Percentiles rank a stretch among this genome's conserved stretches.
Conservation (phyloP, 2,113 vertebrate genomes). For the Colius striatus region DNA sequence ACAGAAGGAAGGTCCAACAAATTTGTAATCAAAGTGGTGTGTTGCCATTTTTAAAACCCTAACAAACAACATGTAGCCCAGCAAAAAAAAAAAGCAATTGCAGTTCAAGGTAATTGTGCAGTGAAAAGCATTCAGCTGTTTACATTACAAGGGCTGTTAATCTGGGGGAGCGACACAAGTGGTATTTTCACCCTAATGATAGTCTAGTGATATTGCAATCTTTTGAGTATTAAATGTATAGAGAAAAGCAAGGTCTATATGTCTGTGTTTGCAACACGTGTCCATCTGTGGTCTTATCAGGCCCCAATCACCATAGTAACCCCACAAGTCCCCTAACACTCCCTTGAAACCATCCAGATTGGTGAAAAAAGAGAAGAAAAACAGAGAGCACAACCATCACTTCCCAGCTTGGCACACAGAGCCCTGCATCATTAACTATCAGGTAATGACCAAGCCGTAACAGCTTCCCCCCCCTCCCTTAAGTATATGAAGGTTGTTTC, state of each 20-base stretch:
- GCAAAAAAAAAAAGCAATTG: neutral
- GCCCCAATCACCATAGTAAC: conserved; percentile 23
- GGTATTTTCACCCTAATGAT: neutral
- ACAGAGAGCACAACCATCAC: neutral
- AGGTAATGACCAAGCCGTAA: conserved; percentile 34
- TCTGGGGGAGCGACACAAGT: neutral
- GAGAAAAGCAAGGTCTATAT: neutral
- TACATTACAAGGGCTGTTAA: neutral
- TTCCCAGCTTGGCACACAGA: neutral
- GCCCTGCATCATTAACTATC: conserved; percentile 51
- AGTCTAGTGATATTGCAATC: neutral
- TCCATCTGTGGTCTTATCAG: neutral
- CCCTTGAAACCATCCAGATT: neutral
- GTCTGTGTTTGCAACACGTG: neutral
- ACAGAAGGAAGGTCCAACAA: neutral
- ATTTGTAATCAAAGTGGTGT: neutral
- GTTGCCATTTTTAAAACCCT: neutral
- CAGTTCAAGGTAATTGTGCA: neutral
- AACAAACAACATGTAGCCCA: neutral
- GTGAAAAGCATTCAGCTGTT: neutral
- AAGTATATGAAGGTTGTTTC: neutral
- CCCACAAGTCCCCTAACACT: neutral
- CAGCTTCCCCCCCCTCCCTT: neutral
- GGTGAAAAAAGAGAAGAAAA: neutral
- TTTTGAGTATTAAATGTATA: neutral